A percentile compares a stretch with the other conserved stretches of the same genome.
phyloP scores from a whole-genome alignment of 2,113 vertebrate species.

The Podarcis muralis region DNA sequence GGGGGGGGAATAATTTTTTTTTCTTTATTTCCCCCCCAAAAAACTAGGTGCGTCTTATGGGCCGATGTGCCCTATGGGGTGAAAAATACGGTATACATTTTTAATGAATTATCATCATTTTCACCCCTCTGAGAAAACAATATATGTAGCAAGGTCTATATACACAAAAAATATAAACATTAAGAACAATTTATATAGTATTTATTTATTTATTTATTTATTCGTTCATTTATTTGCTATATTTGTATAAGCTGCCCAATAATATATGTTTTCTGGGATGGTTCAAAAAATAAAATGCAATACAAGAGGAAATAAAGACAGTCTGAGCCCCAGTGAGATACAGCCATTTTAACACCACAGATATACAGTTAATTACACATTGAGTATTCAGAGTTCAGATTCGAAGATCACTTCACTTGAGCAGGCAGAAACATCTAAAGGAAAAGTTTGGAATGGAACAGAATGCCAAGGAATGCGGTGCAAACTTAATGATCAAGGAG shows the following conservation, averaged over 20 bases:
- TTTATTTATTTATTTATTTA: not conserved
- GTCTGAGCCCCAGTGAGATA: not conserved
- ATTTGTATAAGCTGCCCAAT: not conserved
- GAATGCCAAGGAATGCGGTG: conserved; percentile 50
- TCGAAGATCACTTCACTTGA: conserved; percentile 19
- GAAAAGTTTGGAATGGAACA: conserved; percentile 55
- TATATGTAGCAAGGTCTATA: not conserved
- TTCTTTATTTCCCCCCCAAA: too few relatives aligned
- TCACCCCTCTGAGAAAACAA: not conserved
- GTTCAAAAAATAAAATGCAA: not conserved
- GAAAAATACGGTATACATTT: too few relatives aligned
- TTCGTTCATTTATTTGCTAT: not conserved
- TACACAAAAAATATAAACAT: conserved; percentile 53
- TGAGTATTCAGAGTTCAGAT: not conserved
- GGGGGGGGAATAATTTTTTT: too few relatives aligned
- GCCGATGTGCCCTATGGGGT: too few relatives aligned
- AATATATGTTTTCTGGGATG: not conserved
- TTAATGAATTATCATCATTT: too few relatives aligned
- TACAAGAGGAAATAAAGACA: not conserved
- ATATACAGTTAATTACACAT: not conserved
- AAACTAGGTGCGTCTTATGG: too few relatives aligned
- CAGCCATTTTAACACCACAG: not conserved
- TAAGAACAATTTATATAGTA: not conserved
- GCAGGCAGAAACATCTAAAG: conserved; percentile 27
- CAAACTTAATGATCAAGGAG: conserved; percentile 55